These are phyloP conservation scores for Cotesia typhae DNA, from an alignment of 1,140 invertebrate genomes.

Conservation along the genomic window DNA sequence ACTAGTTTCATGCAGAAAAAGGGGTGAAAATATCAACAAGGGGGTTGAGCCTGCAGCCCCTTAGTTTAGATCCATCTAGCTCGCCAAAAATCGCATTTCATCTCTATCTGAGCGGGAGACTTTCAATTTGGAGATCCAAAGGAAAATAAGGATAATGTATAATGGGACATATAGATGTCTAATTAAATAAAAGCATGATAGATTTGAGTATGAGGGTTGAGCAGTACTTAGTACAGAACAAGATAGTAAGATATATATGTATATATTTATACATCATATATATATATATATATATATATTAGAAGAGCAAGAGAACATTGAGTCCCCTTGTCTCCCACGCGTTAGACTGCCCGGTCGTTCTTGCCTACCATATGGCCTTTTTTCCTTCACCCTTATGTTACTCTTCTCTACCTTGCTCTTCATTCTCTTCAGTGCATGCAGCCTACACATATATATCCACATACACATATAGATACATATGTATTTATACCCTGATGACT, in stretches of 20 bases:
- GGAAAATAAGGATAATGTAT: slow-evolving; percentile 6
- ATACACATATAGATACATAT: not conserved
- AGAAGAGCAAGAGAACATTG: slow-evolving; percentile 46
- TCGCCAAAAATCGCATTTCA: slow-evolving; percentile 15
- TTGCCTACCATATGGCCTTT: slow-evolving; percentile 61
- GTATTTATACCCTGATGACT: not conserved
- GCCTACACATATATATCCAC: not conserved
- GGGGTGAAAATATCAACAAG: not conserved
- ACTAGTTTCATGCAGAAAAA: too few relatives aligned
- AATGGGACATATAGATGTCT: slow-evolving; percentile 13
- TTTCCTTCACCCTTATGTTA: slow-evolving; percentile 48
- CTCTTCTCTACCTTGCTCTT: slow-evolving; percentile 41
- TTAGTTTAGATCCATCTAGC: not conserved
- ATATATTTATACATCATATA: slow-evolving; percentile 31
- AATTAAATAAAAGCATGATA: slow-evolving; percentile 42
- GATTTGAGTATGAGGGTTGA: slow-evolving; percentile 29
- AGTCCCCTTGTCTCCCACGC: slow-evolving; percentile 55
- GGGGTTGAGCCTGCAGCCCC: slow-evolving; percentile 23
- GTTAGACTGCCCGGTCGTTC: slow-evolving; percentile 46
- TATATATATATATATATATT: slow-evolving; percentile 10
- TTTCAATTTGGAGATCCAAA: slow-evolving; percentile 8
- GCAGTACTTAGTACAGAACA: slow-evolving; percentile 42
- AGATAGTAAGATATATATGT: slow-evolving; percentile 39
- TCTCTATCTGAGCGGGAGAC: not conserved
- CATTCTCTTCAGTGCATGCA: slow-evolving; percentile 49